Evolutionary conservation across 2,113 vertebrate genomes (phyloP).

Genomic region (Eptesicus fuscus): DNA sequence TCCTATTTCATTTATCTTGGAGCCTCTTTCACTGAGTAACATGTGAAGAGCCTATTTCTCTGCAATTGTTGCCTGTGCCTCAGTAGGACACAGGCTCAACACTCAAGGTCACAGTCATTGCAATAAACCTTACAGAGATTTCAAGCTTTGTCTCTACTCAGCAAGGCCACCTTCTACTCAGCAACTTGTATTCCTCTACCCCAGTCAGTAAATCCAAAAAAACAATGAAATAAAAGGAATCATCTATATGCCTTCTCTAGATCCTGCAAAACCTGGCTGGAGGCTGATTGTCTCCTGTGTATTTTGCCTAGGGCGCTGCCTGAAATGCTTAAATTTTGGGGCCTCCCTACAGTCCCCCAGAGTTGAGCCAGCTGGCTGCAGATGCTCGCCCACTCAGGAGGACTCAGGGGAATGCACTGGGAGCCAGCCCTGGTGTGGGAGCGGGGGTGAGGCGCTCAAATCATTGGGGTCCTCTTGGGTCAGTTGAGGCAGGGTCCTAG

Average conservation of each 20-base stretch:
- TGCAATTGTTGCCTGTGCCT: neutral
- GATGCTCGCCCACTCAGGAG: too few relatives aligned
- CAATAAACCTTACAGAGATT: neutral
- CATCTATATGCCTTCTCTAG: neutral
- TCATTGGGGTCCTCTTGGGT: rapidly evolving
- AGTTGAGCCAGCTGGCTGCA: too few relatives aligned
- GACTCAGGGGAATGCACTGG: rapidly evolving
- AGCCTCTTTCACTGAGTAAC: neutral
- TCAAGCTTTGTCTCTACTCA: neutral
- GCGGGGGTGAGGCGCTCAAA: neutral
- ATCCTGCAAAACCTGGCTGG: neutral
- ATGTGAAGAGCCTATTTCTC: neutral
- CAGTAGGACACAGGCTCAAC: neutral
- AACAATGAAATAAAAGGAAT: neutral
- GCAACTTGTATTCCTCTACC: neutral
- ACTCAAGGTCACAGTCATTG: neutral
- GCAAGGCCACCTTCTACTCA: neutral
- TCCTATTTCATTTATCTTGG: neutral
- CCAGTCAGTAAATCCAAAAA: neutral
- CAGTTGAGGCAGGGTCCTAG: neutral
- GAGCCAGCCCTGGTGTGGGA: too few relatives aligned
- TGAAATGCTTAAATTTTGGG: neutral
- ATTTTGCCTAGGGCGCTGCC: neutral
- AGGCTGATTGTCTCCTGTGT: neutral
- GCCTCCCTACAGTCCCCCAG: rapidly evolving